Conservation (phyloP, 64 coral and sea anemone genomes). For the Actinia equina region DNA sequence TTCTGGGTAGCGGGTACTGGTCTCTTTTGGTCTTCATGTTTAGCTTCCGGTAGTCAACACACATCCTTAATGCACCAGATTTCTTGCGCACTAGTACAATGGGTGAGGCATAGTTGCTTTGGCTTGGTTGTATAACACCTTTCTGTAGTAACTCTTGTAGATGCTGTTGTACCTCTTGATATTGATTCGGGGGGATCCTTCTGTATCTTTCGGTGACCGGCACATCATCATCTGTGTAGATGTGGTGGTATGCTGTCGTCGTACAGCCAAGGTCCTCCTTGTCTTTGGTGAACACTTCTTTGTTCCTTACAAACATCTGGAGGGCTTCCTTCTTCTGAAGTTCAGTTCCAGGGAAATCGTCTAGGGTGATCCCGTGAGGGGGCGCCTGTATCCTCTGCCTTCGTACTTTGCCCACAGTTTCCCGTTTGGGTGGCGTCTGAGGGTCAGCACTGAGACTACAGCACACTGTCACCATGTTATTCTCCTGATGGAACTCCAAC, state of each 20-base stretch:
- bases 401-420: neutral
- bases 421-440: slow-evolving; percentile 27
- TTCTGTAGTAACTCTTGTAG: slow-evolving; percentile 42
- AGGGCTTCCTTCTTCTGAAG: slow-evolving; percentile 26
- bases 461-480: slow-evolving; percentile 37
- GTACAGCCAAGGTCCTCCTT: slow-evolving; percentile 44
- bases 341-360: slow-evolving; percentile 37
- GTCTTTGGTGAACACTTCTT: slow-evolving; percentile 34
- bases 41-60: slow-evolving; percentile 26
- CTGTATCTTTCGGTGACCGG: slow-evolving; percentile 33
- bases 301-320: slow-evolving; percentile 15
- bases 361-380: slow-evolving; percentile 32
- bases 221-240: slow-evolving; percentile 32
- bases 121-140: slow-evolving; percentile 32
- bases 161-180: slow-evolving; percentile 42
- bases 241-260: slow-evolving; percentile 19
- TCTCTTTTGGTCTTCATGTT: neutral
- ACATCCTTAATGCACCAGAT: slow-evolving; percentile 3
- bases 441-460: slow-evolving; percentile 1
- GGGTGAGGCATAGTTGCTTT: slow-evolving; percentile 42
- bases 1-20: neutral
- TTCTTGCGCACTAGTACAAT: slow-evolving; percentile 50
- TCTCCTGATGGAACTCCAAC: slow-evolving; percentile 4
- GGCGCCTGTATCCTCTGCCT: neutral
- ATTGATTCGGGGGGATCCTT: slow-evolving; percentile 41